Conservation (phyloP, 2,888 invertebrate species). For the Proisotoma minuta region DNA sequence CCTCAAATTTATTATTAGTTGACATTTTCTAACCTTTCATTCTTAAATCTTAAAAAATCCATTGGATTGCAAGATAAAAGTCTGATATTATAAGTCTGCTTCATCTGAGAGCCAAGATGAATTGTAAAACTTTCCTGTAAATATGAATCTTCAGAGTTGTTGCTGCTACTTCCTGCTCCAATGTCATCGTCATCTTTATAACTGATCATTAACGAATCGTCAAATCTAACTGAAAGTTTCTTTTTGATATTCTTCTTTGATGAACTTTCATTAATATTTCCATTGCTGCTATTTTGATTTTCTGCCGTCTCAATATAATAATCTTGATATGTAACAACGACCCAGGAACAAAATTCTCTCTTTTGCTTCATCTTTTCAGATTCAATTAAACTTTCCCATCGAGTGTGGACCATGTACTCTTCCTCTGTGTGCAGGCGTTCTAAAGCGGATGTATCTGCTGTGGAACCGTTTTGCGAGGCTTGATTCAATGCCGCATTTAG, state of each 20-base stretch:
- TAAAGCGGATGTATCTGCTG: constrained; percentile 77
- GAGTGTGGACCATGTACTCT: constrained; percentile 75
- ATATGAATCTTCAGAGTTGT: constrained; percentile 49
- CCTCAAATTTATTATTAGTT: background rate
- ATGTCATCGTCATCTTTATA: constrained; percentile 49
- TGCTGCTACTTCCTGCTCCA: constrained; percentile 48
- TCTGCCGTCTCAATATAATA: constrained; percentile 58
- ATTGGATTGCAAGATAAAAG: constrained; percentile 79
- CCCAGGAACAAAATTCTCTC: constrained; percentile 81
- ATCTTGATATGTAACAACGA: constrained; percentile 72
- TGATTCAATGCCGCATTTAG: constrained; percentile 80
- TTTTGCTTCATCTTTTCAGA: constrained; percentile 79
- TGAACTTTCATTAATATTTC: background rate
- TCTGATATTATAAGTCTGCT: constrained; percentile 96
- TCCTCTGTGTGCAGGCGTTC: constrained; percentile 70
- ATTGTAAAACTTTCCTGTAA: constrained; percentile 96
- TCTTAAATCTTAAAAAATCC: constrained; percentile 58
- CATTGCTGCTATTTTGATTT: constrained; percentile 22
- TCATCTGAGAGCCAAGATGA: constrained; percentile 93
- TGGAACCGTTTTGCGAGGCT: constrained; percentile 70
- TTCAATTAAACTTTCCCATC: constrained; percentile 72
- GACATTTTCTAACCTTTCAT: constrained; percentile 38
- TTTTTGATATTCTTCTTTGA: constrained; percentile 40
- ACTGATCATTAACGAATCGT: constrained; percentile 47
- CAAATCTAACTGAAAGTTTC: constrained; percentile 44